These are phyloP conservation scores for Drosophila cognata DNA, from an alignment of 2,888 invertebrate species.

Conservation along the genomic window DNA sequence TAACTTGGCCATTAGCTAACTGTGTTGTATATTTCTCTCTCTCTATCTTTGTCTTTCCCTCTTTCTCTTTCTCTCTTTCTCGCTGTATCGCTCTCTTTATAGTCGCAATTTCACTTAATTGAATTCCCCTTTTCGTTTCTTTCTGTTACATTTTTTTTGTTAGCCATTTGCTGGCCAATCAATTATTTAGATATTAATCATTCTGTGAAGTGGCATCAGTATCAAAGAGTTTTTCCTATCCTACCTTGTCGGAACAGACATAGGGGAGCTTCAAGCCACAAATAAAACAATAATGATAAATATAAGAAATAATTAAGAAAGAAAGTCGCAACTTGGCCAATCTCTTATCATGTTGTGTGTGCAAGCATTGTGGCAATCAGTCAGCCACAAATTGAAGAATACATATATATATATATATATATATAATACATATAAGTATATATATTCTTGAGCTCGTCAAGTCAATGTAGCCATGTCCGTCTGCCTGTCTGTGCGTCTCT, in stretches of 20 bases:
- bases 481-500: not conserved
- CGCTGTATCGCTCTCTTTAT: slow-evolving; percentile 3
- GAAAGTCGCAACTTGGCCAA: not conserved
- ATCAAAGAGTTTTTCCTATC: not conserved
- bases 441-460: not conserved
- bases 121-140: slow-evolving; percentile 29
- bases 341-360: not conserved
- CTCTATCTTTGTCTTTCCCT: not conserved
- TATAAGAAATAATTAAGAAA: not conserved
- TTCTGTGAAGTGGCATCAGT: not conserved
- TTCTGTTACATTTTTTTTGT: not conserved
- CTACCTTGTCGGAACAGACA: no score
- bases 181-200: slow-evolving; percentile 31
- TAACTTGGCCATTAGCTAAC: slow-evolving; percentile 25
- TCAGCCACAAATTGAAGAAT: not conserved
- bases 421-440: not conserved
- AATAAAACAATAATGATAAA: not conserved
- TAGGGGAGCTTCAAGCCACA: no score
- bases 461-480: not conserved
- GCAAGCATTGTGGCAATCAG: not conserved
- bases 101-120: slow-evolving; percentile 48
- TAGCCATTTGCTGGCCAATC: slow-evolving; percentile 1
- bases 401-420: not conserved
- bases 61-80: not conserved
- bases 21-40: slow-evolving; percentile 13